Evolutionary conservation across 2,113 vertebrate genomes (phyloP).

Genomic region (Scopus umbretta): DNA sequence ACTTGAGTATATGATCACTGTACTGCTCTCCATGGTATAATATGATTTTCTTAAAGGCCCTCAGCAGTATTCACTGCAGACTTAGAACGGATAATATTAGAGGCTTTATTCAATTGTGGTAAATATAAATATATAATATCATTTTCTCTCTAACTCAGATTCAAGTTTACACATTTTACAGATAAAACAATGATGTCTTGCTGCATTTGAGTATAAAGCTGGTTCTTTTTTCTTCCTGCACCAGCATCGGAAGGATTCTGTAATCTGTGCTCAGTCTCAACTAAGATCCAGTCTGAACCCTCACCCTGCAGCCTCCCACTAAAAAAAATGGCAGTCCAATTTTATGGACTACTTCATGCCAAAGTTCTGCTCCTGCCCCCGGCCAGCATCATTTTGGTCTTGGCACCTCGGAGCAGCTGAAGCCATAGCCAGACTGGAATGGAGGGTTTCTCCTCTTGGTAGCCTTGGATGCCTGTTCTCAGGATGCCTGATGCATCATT

Average conservation of each 20-base stretch:
- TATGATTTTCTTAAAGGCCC: neutral
- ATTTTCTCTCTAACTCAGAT: neutral
- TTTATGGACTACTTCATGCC: neutral
- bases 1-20: neutral
- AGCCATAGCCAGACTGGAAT: neutral
- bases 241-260: neutral
- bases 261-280: neutral
- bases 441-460: neutral
- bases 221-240: neutral
- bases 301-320: rapidly evolving
- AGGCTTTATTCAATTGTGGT: neutral
- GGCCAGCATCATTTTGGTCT: neutral
- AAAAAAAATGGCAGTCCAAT: neutral
- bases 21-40: neutral
- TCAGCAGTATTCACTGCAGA: neutral
- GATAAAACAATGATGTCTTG: neutral
- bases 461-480: neutral
- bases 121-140: neutral
- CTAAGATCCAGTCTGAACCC: neutral
- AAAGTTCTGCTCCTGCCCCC: neutral
- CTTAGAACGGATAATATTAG: neutral
- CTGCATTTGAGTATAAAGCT: neutral
- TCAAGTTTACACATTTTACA: neutral
- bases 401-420: neutral
- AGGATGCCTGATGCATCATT: neutral